These are phyloP conservation scores for Spea hammondii DNA, from an alignment of 2,797 vertebrate species.

Conservation along the genomic window DNA sequence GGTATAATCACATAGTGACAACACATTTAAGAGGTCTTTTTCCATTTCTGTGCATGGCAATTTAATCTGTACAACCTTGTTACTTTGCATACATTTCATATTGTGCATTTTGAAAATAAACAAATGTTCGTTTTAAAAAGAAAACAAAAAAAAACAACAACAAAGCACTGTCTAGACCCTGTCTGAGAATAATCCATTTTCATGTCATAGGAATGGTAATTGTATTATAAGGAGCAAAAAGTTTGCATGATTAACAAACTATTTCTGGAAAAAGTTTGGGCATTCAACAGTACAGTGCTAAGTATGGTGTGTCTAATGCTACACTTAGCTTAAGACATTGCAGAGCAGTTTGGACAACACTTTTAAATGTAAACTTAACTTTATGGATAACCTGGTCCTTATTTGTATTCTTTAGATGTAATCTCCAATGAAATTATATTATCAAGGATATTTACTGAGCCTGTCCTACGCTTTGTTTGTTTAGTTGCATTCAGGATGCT, in stretches of 20 bases:
- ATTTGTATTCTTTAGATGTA: not conserved
- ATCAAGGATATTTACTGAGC: not conserved
- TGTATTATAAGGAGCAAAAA: constrained; percentile 2
- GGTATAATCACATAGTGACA: no score
- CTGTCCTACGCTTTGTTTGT: not conserved
- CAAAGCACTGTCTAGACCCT: not conserved
- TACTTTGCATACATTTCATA: constrained; percentile 10
- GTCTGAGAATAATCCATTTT: not conserved
- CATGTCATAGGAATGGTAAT: not conserved
- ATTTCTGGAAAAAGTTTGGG: no score
- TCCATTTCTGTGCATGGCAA: not conserved
- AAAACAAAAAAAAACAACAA: constrained; percentile 9
- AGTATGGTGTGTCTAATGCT: no score
- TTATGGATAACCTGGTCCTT: no score
- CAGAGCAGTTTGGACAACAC: no score
- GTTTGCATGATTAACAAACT: no score
- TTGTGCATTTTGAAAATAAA: not conserved
- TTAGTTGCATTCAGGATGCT: not conserved
- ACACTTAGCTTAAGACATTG: no score
- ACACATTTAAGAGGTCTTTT: no score
- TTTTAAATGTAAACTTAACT: no score
- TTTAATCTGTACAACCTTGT: constrained; percentile 1
- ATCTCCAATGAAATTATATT: not conserved
- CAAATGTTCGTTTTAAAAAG: no score
- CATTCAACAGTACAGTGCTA: no score